These are phyloP conservation scores for Geothlypis trichas DNA, from an alignment of 2,113 vertebrate genomes.

Conservation along the genomic window DNA sequence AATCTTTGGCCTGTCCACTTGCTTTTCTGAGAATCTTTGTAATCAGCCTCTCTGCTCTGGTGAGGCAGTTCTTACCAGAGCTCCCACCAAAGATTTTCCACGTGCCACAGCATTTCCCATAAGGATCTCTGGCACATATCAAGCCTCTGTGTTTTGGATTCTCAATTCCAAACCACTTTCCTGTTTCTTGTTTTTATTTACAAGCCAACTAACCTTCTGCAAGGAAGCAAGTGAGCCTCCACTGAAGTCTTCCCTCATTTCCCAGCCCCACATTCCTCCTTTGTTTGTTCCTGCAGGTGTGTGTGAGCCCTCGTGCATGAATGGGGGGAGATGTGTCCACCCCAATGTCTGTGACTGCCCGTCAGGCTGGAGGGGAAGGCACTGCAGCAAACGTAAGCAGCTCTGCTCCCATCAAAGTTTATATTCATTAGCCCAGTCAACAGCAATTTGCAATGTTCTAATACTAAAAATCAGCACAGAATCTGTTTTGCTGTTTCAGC, in stretches of 20 bases:
- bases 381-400: constrained; percentile 75
- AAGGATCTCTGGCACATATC: constrained; percentile 13
- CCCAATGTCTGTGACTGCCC: constrained; percentile 81
- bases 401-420: background rate
- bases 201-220: background rate
- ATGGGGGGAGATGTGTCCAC: constrained; percentile 74
- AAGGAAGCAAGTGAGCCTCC: background rate
- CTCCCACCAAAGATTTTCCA: background rate
- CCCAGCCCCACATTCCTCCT: background rate
- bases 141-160: background rate
- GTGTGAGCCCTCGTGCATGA: constrained; percentile 81
- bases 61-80: background rate
- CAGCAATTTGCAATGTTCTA: background rate
- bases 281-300: constrained; percentile 69
- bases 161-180: background rate
- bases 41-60: background rate
- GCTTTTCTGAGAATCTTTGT: background rate
- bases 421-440: background rate
- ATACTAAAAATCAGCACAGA: constrained; percentile 6
- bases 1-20: background rate
- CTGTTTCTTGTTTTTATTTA: background rate
- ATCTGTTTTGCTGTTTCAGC: background rate
- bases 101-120: background rate
- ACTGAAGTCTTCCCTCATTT: background rate
- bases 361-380: constrained; percentile 72